Conservation (phyloP, 2,888 invertebrate species). For the Erpobdella octoculata region DNA sequence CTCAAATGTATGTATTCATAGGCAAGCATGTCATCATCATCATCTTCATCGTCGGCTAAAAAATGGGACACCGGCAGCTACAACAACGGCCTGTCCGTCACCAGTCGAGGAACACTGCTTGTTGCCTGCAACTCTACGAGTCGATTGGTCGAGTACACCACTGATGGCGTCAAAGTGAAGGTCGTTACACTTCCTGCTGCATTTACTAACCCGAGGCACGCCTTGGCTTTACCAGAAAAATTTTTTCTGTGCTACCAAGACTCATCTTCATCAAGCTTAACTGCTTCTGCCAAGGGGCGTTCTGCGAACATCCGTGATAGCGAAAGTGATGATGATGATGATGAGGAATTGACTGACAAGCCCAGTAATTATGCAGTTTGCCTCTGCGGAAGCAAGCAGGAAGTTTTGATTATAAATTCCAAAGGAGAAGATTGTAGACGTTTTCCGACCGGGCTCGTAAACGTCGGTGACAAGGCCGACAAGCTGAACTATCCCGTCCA, state of each 20-base stretch:
- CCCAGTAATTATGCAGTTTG: neutral
- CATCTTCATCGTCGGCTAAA: too few species aligned
- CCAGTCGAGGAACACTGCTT: neutral
- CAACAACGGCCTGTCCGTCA: conserved; percentile 5
- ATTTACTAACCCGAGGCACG: neutral
- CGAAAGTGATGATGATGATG: too few species aligned
- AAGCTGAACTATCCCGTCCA: neutral
- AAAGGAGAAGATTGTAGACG: too few species aligned
- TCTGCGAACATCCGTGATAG: too few species aligned
- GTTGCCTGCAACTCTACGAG: neutral
- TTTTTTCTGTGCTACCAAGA: neutral
- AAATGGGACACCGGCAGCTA: conserved; percentile 1
- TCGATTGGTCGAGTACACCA: neutral
- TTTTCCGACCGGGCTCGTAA: too few species aligned
- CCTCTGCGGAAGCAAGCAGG: neutral
- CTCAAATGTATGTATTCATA: too few species aligned
- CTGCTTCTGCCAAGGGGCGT: neutral
- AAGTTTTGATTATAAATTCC: neutral
- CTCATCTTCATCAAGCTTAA: neutral
- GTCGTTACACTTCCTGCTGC: neutral
- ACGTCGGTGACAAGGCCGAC: neutral
- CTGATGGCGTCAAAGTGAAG: neutral
- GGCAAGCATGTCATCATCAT: too few species aligned
- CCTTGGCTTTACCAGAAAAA: neutral
- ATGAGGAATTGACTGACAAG: too few species aligned